Percentiles rank a stretch among this genome's conserved stretches.
Conservation (phyloP, 2,888 invertebrate species). For the Chamaedrilus cognettii region DNA sequence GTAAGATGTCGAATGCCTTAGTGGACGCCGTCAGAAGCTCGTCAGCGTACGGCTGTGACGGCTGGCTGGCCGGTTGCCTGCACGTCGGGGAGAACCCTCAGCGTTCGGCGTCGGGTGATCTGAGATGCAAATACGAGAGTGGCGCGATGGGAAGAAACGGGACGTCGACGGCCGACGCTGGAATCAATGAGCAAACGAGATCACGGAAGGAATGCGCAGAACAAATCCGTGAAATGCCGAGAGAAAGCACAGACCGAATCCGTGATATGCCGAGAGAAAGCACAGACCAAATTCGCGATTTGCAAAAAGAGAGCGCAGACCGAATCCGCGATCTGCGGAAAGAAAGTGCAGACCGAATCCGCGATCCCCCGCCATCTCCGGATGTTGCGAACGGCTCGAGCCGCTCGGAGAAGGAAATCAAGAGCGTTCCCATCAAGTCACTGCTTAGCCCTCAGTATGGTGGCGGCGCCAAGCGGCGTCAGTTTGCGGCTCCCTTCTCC, state of each 20-base stretch:
- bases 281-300: too few species aligned
- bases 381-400: not conserved
- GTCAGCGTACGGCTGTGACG: not conserved
- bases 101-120: not conserved
- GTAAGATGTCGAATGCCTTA: too few species aligned
- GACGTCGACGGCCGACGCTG: not conserved
- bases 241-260: too few species aligned
- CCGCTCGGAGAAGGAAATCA: not conserved
- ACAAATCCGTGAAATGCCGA: too few species aligned
- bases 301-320: not conserved
- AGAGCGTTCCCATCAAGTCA: conserved; percentile 1
- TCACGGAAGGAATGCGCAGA: too few species aligned
- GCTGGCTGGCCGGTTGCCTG: not conserved
- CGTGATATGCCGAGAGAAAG: too few species aligned
- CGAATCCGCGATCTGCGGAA: not conserved
- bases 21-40: too few species aligned
- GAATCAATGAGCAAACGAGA: too few species aligned
- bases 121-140: too few species aligned
- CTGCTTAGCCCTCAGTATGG: conserved; percentile 2
- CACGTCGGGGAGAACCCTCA: not conserved
- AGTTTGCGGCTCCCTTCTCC: not conserved
- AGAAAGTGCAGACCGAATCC: not conserved
- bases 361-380: not conserved
- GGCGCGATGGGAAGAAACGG: too few species aligned
- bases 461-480: too few species aligned